Conservation (phyloP, 37 sponge, comb jelly and placozoan genomes). For the Eunapius fragilis region DNA sequence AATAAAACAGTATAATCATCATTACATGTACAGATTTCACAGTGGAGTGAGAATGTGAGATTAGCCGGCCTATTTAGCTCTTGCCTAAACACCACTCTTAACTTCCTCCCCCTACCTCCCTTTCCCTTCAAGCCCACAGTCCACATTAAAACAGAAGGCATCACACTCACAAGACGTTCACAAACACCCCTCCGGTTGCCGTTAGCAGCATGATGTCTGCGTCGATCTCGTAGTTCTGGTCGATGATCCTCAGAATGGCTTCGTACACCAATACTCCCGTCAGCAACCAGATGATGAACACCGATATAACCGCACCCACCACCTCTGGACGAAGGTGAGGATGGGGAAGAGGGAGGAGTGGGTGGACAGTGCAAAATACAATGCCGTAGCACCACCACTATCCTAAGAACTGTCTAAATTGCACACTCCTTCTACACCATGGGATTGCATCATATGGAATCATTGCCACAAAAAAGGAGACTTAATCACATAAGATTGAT, state of each 20-base stretch:
- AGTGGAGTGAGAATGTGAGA: too few relatives aligned
- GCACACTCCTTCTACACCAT: too few relatives aligned
- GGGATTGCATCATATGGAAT: too few relatives aligned
- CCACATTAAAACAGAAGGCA: conserved; percentile 14
- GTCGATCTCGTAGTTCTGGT: conserved; percentile 73
- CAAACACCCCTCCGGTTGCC: conserved; percentile 79
- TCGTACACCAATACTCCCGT: conserved; percentile 91
- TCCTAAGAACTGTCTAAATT: too few relatives aligned
- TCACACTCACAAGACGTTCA: conserved; percentile 91
- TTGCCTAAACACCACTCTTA: too few relatives aligned
- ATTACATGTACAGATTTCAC: too few relatives aligned
- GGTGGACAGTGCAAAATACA: too few relatives aligned
- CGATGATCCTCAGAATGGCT: conserved; percentile 69
- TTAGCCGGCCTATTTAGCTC: too few relatives aligned
- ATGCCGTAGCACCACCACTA: too few relatives aligned
- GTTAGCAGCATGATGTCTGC: conserved; percentile 94
- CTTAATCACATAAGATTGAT: too few relatives aligned
- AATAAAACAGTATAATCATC: too few relatives aligned
- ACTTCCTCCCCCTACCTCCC: neutral
- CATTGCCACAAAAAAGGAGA: too few relatives aligned
- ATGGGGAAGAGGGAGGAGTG: neutral
- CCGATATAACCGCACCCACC: conserved; percentile 89
- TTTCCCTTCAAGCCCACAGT: neutral
- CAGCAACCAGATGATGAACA: conserved; percentile 92
- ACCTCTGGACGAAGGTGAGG: conserved; percentile 59